phyloP scores from a whole-genome alignment of 2,797 vertebrate genomes.

The Megalops cyprinoides region DNA sequence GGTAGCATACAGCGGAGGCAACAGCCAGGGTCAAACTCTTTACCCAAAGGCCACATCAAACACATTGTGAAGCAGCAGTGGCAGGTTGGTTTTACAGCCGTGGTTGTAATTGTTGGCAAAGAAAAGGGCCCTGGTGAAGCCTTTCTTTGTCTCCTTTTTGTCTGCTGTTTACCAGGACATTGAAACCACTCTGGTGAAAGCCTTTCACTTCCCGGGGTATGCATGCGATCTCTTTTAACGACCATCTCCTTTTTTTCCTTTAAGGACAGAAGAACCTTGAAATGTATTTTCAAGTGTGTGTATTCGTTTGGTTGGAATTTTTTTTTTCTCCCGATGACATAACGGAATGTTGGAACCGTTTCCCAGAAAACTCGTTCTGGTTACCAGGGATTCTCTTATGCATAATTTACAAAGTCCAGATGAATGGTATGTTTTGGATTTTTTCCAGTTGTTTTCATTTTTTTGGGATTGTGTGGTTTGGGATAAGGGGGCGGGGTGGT shows the following conservation, averaged over 20 bases:
- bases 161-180: slow-evolving; percentile 41
- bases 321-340: slow-evolving; percentile 39
- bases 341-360: slow-evolving; percentile 28
- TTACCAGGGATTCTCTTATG: slow-evolving; percentile 10
- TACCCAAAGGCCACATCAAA: slow-evolving; percentile 43
- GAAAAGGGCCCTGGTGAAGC: slow-evolving; percentile 42
- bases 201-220: slow-evolving; percentile 32
- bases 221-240: slow-evolving; percentile 32
- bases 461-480: slow-evolving; percentile 5
- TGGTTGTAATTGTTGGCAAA: slow-evolving; percentile 32
- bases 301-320: slow-evolving; percentile 26
- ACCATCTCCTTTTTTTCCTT: slow-evolving; percentile 18
- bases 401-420: slow-evolving; percentile 24
- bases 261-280: slow-evolving; percentile 41
- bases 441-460: background rate
- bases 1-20: slow-evolving; percentile 38
- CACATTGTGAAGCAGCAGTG: slow-evolving; percentile 50
- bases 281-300: slow-evolving; percentile 21
- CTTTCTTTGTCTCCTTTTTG: slow-evolving; percentile 41
- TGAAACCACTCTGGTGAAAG: slow-evolving; percentile 31
- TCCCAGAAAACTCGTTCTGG: slow-evolving; percentile 23
- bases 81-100: slow-evolving; percentile 50
- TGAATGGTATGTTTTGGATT: slow-evolving; percentile 17
- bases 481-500: slow-evolving; percentile 10
- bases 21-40: slow-evolving; percentile 44